Conservation (phyloP, 2,113 vertebrate genomes). For the Chauna torquata region DNA sequence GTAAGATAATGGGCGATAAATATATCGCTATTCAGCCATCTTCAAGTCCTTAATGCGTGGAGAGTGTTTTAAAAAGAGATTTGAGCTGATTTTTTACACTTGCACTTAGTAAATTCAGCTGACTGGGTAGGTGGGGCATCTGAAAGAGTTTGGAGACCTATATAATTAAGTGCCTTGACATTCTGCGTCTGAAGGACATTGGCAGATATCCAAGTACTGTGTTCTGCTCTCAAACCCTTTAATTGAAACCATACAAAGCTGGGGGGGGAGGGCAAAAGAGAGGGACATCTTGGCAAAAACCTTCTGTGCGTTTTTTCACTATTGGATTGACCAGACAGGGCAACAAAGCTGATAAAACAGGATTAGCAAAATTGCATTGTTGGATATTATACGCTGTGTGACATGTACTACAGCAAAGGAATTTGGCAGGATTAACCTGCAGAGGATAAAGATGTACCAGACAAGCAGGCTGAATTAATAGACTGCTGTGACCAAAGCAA, state of each 20-base stretch:
- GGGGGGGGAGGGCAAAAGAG: not conserved
- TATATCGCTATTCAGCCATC: not conserved
- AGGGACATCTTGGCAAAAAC: conserved; percentile 73
- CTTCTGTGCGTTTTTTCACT: conserved; percentile 74
- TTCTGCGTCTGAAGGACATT: conserved; percentile 83
- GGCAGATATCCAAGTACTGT: conserved; percentile 77
- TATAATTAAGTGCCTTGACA: conserved; percentile 77
- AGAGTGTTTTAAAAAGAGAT: conserved; percentile 36
- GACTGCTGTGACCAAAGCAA: conserved; percentile 70
- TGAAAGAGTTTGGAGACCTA: conserved; percentile 52
- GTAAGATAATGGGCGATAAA: conserved; percentile 41
- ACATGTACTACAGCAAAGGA: conserved; percentile 76
- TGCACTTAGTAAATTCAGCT: conserved; percentile 36
- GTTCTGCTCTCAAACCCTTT: conserved; percentile 77
- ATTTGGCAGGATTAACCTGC: conserved; percentile 84
- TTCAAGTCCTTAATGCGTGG: conserved; percentile 16
- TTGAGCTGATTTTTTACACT: conserved; percentile 42
- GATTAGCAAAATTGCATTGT: conserved; percentile 84
- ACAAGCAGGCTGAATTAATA: conserved; percentile 80
- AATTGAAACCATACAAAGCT: conserved; percentile 76
- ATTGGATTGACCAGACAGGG: conserved; percentile 83
- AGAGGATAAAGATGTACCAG: conserved; percentile 79
- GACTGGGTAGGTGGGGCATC: conserved; percentile 38
- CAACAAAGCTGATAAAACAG: conserved; percentile 82
- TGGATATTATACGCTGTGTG: conserved; percentile 82